Conservation (phyloP, 2,113 vertebrate species). For the Sphaerodactylus townsendi region DNA sequence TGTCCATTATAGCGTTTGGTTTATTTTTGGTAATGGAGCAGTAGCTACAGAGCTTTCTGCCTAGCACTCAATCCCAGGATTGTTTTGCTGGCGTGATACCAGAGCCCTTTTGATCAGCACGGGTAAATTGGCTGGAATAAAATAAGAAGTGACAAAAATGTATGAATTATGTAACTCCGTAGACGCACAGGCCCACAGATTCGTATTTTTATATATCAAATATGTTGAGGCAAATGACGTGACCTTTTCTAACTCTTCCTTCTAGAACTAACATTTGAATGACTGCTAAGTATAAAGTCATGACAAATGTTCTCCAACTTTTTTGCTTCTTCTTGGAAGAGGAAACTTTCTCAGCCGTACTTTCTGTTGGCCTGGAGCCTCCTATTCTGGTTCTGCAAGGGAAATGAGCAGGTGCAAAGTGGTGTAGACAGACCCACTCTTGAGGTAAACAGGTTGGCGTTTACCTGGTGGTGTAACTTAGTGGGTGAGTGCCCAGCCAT, state of each 20-base stretch:
- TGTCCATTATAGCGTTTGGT: background rate
- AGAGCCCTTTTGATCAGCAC: background rate
- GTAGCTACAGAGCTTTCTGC: background rate
- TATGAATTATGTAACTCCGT: background rate
- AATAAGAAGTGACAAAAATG: background rate
- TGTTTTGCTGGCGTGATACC: background rate
- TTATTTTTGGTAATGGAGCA: slow-evolving; percentile 1
- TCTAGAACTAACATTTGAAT: slow-evolving; percentile 26
- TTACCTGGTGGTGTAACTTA: background rate
- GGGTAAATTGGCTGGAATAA: background rate
- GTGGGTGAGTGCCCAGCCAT: background rate
- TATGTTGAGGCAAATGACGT: slow-evolving; percentile 45
- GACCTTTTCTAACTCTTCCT: slow-evolving; percentile 2
- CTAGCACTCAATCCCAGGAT: background rate
- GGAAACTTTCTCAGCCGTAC: background rate
- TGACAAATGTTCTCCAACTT: background rate
- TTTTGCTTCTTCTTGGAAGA: background rate
- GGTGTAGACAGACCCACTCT: background rate
- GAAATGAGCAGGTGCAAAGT: background rate
- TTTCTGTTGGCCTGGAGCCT: background rate
- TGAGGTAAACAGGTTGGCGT: background rate
- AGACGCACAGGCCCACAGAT: background rate
- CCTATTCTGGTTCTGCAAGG: rapidly evolving
- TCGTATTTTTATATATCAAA: background rate
- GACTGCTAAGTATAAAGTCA: background rate